Evolutionary conservation across 35 echinoderm and acorn worm genomes (phyloP).

Genomic region (Amphiura filiformis): DNA sequence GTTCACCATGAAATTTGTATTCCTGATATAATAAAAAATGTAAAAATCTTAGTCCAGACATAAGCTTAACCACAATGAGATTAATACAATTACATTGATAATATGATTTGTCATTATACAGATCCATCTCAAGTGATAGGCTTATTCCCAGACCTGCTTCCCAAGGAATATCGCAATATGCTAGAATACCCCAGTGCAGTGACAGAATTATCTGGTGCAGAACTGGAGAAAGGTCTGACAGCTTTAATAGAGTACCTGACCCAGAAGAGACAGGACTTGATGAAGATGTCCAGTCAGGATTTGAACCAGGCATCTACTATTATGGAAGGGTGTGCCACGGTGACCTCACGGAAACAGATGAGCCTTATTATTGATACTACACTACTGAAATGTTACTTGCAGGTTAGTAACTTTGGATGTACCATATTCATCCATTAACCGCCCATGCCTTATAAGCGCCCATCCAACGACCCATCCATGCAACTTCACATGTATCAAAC

Average conservation of each 20-base stretch:
- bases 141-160: slow-evolving; percentile 84
- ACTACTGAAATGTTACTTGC: slow-evolving; percentile 95
- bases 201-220: slow-evolving; percentile 65
- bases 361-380: slow-evolving; percentile 96
- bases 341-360: slow-evolving; percentile 74
- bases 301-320: slow-evolving; percentile 74
- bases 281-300: slow-evolving; percentile 60
- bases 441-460: no score
- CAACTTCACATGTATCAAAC: no score
- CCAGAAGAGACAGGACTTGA: slow-evolving; percentile 86
- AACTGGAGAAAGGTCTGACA: slow-evolving; percentile 88
- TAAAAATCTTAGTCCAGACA: no score
- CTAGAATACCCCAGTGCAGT: slow-evolving; percentile 81
- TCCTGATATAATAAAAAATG: no score
- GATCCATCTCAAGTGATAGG: slow-evolving; percentile 96
- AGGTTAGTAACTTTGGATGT: no score
- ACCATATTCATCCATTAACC: no score
- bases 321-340: slow-evolving; percentile 76
- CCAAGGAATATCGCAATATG: slow-evolving; percentile 79
- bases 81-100: no score
- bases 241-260: slow-evolving; percentile 94
- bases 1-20: no score
- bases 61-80: no score
- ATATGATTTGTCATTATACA: no score
- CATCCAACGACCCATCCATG: no score